Percentiles rank a stretch among this genome's conserved stretches.
Evolutionary conservation across 2,113 vertebrate species (phyloP).

Genomic region (Cyprinodon variegatus): DNA sequence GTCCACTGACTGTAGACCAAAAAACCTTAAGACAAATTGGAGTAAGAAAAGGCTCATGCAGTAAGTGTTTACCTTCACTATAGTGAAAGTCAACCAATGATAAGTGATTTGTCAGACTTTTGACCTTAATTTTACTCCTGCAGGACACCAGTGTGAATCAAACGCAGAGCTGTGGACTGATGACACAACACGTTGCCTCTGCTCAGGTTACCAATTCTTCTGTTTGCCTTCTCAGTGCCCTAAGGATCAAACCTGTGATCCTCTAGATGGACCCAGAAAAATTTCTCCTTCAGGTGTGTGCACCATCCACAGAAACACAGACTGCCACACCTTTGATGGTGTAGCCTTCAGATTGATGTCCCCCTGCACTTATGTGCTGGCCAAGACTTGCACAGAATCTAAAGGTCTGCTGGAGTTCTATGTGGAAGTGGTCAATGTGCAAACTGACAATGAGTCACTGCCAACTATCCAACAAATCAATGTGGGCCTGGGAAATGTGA

Average conservation of each 20-base stretch:
- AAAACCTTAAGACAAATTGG: constrained; percentile 74
- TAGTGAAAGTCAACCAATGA: neutral
- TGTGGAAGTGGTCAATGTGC: constrained; percentile 80
- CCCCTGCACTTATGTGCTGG: constrained; percentile 83
- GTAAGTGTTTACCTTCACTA: constrained; percentile 58
- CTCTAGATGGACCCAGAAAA: constrained; percentile 35
- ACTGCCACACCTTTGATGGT: constrained; percentile 85
- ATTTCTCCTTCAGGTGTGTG: constrained; percentile 70
- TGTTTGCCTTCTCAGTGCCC: constrained; percentile 76
- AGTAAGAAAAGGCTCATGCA: constrained; percentile 75
- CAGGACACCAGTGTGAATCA: constrained; percentile 75
- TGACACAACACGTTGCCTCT: constrained; percentile 77
- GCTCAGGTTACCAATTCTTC: constrained; percentile 74
- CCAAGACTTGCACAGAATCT: constrained; percentile 76
- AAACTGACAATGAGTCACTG: constrained; percentile 62
- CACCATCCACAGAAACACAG: constrained; percentile 75
- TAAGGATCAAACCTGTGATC: constrained; percentile 69
- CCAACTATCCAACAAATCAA: constrained; percentile 75
- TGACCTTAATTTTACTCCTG: neutral
- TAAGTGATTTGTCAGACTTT: neutral
- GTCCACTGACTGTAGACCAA: constrained; percentile 65
- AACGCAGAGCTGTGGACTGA: constrained; percentile 79
- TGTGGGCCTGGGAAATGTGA: constrained; percentile 65
- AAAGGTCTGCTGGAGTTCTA: constrained; percentile 78
- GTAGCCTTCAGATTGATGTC: constrained; percentile 78